A percentile compares a stretch with the other conserved stretches of the same genome.
phyloP scores from a whole-genome alignment of 2,113 vertebrate genomes.

The Mormyrus lacerda region DNA sequence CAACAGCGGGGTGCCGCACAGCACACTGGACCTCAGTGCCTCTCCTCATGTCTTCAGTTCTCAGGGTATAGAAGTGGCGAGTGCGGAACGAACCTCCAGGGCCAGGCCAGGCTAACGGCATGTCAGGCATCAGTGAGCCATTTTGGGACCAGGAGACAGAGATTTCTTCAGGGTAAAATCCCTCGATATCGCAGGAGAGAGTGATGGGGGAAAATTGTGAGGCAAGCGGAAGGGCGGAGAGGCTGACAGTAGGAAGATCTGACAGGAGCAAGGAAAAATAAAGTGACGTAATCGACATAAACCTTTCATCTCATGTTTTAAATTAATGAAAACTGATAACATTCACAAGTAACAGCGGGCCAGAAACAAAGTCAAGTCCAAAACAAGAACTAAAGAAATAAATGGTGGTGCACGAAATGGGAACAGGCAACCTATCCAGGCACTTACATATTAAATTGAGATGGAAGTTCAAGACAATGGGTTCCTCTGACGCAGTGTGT shows the following conservation, averaged over 20 bases:
- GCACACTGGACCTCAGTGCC: conserved; percentile 54
- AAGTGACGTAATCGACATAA: background rate
- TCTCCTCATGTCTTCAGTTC: conserved; percentile 35
- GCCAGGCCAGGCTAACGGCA: conserved; percentile 33
- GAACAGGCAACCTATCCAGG: background rate
- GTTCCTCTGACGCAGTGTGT: conserved; percentile 39
- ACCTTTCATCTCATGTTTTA: background rate
- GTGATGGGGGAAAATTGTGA: conserved; percentile 47
- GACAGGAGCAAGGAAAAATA: conserved; percentile 12
- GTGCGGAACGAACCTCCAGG: conserved; percentile 51
- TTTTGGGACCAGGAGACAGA: conserved; percentile 60
- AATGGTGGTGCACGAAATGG: background rate
- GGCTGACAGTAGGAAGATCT: conserved; percentile 47
- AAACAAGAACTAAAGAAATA: background rate
- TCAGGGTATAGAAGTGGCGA: conserved; percentile 52
- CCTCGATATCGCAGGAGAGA: conserved; percentile 59
- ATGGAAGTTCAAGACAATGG: conserved; percentile 40
- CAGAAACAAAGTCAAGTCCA: background rate
- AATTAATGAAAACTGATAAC: background rate
- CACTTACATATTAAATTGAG: conserved; percentile 55
- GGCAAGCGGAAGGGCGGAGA: conserved; percentile 41
- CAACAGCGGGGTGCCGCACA: conserved; percentile 45
- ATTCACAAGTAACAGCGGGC: background rate
- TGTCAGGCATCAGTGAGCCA: conserved; percentile 41
- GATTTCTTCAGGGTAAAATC: conserved; percentile 56